These are phyloP conservation scores for Clarias magur DNA, from an alignment of 2,113 vertebrate species.

Conservation along the genomic window DNA sequence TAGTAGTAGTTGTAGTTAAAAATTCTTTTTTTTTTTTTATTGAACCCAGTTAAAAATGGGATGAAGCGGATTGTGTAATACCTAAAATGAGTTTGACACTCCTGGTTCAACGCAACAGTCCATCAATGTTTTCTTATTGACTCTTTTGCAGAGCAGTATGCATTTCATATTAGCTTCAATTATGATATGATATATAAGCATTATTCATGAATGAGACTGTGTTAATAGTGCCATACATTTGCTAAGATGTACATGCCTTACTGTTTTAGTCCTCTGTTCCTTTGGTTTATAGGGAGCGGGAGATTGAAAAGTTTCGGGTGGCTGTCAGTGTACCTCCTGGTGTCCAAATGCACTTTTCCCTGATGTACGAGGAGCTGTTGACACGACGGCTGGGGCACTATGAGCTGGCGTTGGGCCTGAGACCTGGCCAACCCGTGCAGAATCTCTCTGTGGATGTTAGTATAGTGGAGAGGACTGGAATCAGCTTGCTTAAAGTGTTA, in stretches of 20 bases:
- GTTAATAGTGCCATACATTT: background rate
- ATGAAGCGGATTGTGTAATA: background rate
- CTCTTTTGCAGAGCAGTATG: background rate
- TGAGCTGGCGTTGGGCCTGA: constrained; percentile 74
- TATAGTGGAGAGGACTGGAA: constrained; percentile 74
- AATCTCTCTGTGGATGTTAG: constrained; percentile 77
- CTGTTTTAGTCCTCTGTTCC: background rate
- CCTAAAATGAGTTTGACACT: background rate
- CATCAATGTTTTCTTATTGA: background rate
- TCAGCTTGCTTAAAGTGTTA: constrained; percentile 73
- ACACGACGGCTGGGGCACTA: constrained; percentile 75
- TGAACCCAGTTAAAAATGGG: background rate
- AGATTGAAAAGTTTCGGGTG: constrained; percentile 80
- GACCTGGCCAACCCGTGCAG: constrained; percentile 70
- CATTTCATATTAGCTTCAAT: background rate
- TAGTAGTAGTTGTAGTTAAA: background rate
- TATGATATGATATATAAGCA: too few relatives aligned
- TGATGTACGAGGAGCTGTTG: constrained; percentile 78
- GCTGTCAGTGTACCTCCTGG: constrained; percentile 75
- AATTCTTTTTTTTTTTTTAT: background rate
- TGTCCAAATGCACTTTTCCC: constrained; percentile 68
- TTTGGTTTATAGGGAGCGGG: constrained; percentile 68
- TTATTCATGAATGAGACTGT: too few relatives aligned
- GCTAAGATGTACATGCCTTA: background rate
- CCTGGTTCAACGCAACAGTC: background rate